A percentile compares a stretch with the other conserved stretches of the same genome.
These are phyloP conservation scores for Aix galericulata DNA, from an alignment of 2,113 vertebrate species.

Conservation along the genomic window DNA sequence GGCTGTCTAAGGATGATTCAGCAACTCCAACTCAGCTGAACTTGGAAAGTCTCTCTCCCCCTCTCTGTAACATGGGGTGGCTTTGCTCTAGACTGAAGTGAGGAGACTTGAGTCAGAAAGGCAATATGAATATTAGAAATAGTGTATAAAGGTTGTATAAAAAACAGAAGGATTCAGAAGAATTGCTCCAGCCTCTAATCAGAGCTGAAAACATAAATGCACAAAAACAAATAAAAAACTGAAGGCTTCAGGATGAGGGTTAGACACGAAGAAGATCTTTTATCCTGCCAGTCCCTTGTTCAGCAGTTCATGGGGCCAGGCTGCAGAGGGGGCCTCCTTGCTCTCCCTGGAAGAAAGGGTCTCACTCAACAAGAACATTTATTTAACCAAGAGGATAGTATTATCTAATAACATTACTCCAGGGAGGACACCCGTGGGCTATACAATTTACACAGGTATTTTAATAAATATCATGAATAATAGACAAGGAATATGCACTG, in stretches of 20 bases:
- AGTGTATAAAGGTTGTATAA: not conserved
- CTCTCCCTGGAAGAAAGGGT: not conserved
- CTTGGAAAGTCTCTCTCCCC: not conserved
- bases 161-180: not conserved
- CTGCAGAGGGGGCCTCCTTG: not conserved
- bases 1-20: not conserved
- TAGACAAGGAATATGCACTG: not conserved
- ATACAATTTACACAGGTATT: not conserved
- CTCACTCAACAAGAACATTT: not conserved
- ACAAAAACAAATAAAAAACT: not conserved
- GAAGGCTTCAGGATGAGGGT: not conserved
- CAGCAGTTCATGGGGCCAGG: not conserved
- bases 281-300: not conserved
- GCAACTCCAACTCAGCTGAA: not conserved
- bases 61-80: not conserved
- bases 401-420: not conserved
- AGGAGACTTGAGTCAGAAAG: not conserved
- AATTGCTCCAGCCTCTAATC: not conserved
- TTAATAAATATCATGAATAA: not conserved
- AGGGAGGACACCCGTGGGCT: not conserved
- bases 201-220: not conserved
- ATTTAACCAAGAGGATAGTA: not conserved
- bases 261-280: rapidly evolving
- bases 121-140: not conserved
- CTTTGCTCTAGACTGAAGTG: not conserved